phyloP scores from a whole-genome alignment of 1,140 invertebrate species.

The Rhizoglyphus robini region DNA sequence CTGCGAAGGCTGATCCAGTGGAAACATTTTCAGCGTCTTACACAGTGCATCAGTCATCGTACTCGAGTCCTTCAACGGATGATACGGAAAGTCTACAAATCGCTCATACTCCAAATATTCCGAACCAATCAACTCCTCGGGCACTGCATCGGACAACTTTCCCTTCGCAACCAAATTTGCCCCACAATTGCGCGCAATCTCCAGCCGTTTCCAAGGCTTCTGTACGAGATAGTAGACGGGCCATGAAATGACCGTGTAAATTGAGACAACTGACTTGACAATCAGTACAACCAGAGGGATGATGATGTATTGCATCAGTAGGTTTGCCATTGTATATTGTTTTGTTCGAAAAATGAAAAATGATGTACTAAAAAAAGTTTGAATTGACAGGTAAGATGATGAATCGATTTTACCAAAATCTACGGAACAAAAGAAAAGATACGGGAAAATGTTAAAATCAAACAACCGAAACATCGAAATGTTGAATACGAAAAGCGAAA shows the following conservation, averaged over 20 bases:
- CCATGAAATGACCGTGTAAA: conserved; percentile 53
- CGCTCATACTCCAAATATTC: conserved; percentile 7
- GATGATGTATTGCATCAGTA: neutral
- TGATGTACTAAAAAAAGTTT: too few species aligned
- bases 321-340: too few species aligned
- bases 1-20: conserved; percentile 53
- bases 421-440: too few species aligned
- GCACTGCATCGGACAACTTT: neutral
- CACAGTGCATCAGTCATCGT: conserved; percentile 76
- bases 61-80: conserved; percentile 14
- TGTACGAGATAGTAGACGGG: conserved; percentile 73
- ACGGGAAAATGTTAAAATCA: too few species aligned
- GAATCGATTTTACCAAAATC: too few species aligned
- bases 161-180: neutral
- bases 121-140: neutral
- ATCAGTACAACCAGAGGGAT: neutral
- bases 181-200: neutral
- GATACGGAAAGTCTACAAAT: conserved; percentile 4
- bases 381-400: too few species aligned
- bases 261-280: neutral
- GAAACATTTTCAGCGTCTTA: conserved; percentile 55
- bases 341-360: too few species aligned
- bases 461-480: too few species aligned
- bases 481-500: too few species aligned
- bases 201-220: conserved; percentile 50